Evolutionary conservation across 1,140 invertebrate species (phyloP), one percentile per base, ranked within the genome.

Genomic region (Aphelenchoides avenae): DNA sequence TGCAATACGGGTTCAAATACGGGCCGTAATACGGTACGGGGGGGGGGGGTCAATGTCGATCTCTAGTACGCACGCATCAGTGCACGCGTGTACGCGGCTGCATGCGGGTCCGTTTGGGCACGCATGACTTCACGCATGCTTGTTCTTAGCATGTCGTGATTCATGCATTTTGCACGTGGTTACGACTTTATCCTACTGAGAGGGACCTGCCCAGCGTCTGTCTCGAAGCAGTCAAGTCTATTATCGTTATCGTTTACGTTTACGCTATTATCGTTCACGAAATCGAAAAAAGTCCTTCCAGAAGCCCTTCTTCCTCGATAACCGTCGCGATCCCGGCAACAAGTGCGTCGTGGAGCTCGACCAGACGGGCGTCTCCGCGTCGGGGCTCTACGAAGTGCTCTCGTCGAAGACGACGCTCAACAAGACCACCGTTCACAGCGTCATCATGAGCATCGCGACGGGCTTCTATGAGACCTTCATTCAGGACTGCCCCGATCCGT

Each of bases 271-370:
- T 36, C 18, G 34, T 18, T 36, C 18, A 13, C 34, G n/a, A 15
- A 44, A 39, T n/a, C 11, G 20, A 30, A 15, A 2, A 29, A 53
- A 1, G 4, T 20, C 1, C 5, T 1, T 30, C 6, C 15, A 34
- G 11, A 6, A 1, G 18, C 11, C 82, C 81, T 71, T 79, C 48
- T 61, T 68, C 9, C 7, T 57, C 7, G 55, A 57, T 36, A 39
- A 57, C 81, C 83, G 36, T 78, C 83, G 1, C 81, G 83, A 68
- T 26, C 70, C 71, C 20, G 70, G 70, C 5, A 75, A 79, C 50
- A 73, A 68, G 9, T 84, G 84, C 66, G 73, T 71, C 69, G 33
- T 52, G 15, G 47, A 53, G 11, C n/a, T 71, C 26, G 52, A 42
- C 3, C 53, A 48, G 27, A 51, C 53, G 37, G 58, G 63, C 29